Base-by-base conservation (phyloP, 1,140 invertebrate species). In the Agrilus planipennis region DNA sequence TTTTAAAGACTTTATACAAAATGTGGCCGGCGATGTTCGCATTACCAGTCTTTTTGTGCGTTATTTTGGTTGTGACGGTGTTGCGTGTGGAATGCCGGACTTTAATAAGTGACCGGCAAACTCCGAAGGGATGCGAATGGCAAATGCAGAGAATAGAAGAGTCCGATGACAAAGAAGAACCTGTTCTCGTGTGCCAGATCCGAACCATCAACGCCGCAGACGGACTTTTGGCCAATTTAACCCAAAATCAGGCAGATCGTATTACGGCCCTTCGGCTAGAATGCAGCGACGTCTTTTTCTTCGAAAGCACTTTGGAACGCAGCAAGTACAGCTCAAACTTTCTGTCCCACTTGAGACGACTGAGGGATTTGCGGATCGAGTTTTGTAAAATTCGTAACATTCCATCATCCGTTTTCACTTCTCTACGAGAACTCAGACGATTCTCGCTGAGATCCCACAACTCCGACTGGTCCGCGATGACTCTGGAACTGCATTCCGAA, bases 211-310 rank as follows among this genome's bases (percentile, higher is more conserved):
- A 73, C 51, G 77, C 73, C 51, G 80, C 78, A 41, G 75, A 78
- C 53, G 64, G 72, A 37, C 65, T 84, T 19, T 64, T 84, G 32
- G 74, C 75, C 38, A 81, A 81, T 51, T 67, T 84, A 25, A 77
- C 74, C 25, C 60, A 65, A 17, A 59, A 67, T 15, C 72, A 75
- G 51, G 67, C 73, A 22, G 80, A 85, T 49, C 71, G 75, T 45
- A 71, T 84, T 17, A 71, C 71, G 36, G 73, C 76, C 10, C 61
- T 87, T 34, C 70, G 71, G 47, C 68, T 87, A 27, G 76, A 84
- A 58, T 88, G 84, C 61, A 85, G 76, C 62, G 82, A 86, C 61
- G 76, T 80, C 41, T 62, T 84, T 28, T 83, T 85, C 62, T 83
- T 82, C 60, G 81, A 86, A 62, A 84, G 77, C 55, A 72, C 75